A percentile compares a stretch with the other conserved stretches of the same genome.
phyloP scores from a whole-genome alignment of 1,140 invertebrate genomes.

The Tetramorium alpestre region DNA sequence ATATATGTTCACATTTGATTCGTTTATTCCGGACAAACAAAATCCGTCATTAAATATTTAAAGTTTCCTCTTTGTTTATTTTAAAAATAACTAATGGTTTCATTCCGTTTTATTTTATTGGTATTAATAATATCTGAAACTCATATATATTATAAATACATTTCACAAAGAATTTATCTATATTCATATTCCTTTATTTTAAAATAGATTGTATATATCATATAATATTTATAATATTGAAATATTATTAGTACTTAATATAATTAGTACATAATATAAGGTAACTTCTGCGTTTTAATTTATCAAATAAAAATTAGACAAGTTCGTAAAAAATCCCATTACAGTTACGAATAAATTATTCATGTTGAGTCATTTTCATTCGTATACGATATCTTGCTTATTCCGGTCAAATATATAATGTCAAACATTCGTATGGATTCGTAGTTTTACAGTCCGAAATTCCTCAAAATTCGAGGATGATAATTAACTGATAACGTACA shows the following conservation, averaged over 20 bases:
- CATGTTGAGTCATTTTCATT: background rate
- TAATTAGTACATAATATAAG: too few relatives aligned
- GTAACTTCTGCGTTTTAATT: background rate
- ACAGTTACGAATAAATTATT: constrained; percentile 4
- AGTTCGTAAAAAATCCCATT: background rate
- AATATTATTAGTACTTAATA: background rate
- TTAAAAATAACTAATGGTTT: constrained; percentile 12
- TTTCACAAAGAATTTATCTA: background rate
- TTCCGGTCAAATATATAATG: constrained; percentile 39
- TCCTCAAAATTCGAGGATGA: background rate
- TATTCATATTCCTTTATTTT: background rate
- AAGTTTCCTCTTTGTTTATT: background rate
- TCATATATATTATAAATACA: background rate
- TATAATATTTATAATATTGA: background rate
- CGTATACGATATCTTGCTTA: background rate
- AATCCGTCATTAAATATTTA: background rate
- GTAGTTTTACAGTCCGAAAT: background rate
- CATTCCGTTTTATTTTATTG: background rate
- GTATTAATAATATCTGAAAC: background rate
- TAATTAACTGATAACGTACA: background rate
- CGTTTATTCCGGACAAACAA: constrained; percentile 24
- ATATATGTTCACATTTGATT: background rate
- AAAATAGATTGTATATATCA: background rate
- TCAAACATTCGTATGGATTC: constrained; percentile 18
- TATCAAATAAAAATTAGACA: background rate